Conservation (phyloP, 1,140 invertebrate genomes). For the Macrobrachium rosenbergii region DNA sequence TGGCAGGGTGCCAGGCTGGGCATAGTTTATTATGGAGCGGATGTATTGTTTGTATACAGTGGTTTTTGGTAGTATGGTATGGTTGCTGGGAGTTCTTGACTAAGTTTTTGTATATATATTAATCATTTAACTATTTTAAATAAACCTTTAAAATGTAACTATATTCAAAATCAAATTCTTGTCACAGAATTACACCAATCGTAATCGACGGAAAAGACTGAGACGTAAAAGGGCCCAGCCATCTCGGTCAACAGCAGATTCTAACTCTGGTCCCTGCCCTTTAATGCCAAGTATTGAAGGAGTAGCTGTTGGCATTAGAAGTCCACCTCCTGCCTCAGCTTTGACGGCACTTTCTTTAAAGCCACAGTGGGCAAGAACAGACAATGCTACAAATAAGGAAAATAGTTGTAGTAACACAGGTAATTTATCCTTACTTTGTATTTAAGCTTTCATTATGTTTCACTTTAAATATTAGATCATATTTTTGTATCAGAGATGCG, state of each 20-base stretch:
- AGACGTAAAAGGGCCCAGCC: constrained; percentile 56
- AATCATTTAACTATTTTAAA: too few species aligned
- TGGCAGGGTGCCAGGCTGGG: too few species aligned
- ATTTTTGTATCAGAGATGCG: too few species aligned
- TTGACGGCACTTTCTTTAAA: constrained; percentile 42
- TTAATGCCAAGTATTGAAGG: constrained; percentile 11
- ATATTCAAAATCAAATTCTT: too few species aligned
- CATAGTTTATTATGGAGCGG: too few species aligned
- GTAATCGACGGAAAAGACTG: constrained; percentile 59
- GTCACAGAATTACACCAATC: constrained; percentile 58
- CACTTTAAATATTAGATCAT: too few species aligned
- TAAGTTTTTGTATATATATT: neutral
- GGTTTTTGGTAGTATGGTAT: too few species aligned
- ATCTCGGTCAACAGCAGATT: constrained; percentile 34
- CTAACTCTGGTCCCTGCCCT: neutral
- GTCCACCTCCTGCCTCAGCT: constrained; percentile 43
- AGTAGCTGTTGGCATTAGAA: constrained; percentile 16
- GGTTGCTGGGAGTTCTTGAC: neutral
- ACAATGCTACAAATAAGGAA: neutral
- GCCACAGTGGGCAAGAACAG: constrained; percentile 46
- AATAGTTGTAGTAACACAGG: neutral
- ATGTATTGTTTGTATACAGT: too few species aligned
- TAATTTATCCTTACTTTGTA: neutral
- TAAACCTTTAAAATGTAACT: too few species aligned
- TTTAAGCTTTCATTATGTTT: too few species aligned